Evolutionary conservation across 2,797 vertebrate genomes (phyloP).

Genomic region (Anomalospiza imberbis): DNA sequence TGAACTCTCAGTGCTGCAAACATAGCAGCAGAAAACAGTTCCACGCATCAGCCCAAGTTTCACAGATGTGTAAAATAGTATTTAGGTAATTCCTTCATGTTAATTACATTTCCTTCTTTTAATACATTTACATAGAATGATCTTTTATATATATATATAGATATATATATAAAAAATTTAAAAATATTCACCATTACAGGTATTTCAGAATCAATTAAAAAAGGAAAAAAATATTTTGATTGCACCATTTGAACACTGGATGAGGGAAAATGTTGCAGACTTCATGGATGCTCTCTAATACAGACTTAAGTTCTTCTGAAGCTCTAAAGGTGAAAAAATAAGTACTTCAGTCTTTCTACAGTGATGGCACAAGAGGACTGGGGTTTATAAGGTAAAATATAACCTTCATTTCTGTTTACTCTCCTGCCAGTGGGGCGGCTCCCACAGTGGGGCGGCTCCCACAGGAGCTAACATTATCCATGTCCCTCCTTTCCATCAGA

Average conservation of each 20-base stretch:
- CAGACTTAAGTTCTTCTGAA: background rate
- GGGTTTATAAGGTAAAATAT: background rate
- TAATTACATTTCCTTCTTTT: constrained; percentile 57
- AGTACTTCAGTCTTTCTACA: constrained; percentile 39
- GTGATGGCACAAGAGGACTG: background rate
- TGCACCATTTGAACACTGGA: constrained; percentile 7
- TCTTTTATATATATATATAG: background rate
- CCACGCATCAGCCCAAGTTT: constrained; percentile 10
- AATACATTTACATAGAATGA: constrained; percentile 55
- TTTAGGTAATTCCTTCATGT: constrained; percentile 30
- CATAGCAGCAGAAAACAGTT: background rate
- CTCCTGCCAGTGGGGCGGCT: background rate
- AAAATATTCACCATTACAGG: constrained; percentile 39
- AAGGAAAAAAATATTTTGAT: constrained; percentile 14
- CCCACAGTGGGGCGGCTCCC: background rate
- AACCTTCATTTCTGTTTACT: background rate
- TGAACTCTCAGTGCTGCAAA: background rate
- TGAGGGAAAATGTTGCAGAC: background rate
- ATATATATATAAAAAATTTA: constrained; percentile 7
- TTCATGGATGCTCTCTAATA: background rate
- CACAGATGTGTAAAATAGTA: constrained; percentile 9
- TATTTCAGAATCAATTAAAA: constrained; percentile 25
- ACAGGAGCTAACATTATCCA: background rate
- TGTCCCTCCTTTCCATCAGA: background rate
- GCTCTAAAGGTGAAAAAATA: constrained; percentile 7